phyloP scores from a whole-genome alignment of 2,888 invertebrate species.

The Xiphydria camelus region DNA sequence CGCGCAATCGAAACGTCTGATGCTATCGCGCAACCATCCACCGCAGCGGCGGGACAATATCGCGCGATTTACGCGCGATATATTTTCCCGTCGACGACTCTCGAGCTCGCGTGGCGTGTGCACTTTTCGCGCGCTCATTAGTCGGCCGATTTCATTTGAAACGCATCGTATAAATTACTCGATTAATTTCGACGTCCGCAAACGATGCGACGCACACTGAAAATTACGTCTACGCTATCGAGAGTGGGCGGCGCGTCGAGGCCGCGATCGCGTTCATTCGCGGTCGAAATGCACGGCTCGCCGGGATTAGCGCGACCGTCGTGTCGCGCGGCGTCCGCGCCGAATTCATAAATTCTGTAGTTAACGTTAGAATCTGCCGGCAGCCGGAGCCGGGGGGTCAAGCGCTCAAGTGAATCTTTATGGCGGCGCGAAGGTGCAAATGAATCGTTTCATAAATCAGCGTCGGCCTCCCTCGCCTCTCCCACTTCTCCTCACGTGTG shows the following conservation, averaged over 20 bases:
- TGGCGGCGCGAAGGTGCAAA: slow-evolving; percentile 17
- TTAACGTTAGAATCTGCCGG: slow-evolving; percentile 19
- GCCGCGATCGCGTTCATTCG: slow-evolving; percentile 16
- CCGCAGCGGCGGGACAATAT: too few species aligned
- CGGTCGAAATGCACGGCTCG: too few species aligned
- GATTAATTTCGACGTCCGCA: slow-evolving; percentile 37
- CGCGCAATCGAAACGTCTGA: too few species aligned
- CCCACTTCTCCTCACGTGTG: too few species aligned
- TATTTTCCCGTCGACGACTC: slow-evolving; percentile 18
- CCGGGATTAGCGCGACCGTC: too few species aligned
- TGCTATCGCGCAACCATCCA: too few species aligned
- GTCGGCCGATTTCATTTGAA: slow-evolving; percentile 41
- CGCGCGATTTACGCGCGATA: too few species aligned
- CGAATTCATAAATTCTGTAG: slow-evolving; percentile 28
- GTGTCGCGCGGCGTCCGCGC: too few species aligned
- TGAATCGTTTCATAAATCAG: slow-evolving; percentile 27
- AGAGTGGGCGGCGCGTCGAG: slow-evolving; percentile 4
- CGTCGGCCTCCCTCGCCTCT: too few species aligned
- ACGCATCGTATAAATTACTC: slow-evolving; percentile 36
- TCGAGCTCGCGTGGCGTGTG: slow-evolving; percentile 21
- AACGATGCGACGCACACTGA: slow-evolving; percentile 17
- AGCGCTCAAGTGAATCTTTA: slow-evolving; percentile 15
- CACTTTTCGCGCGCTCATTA: slow-evolving; percentile 41
- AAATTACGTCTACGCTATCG: slow-evolving; percentile 23
- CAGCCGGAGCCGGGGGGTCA: slow-evolving; percentile 10